phyloP scores from a whole-genome alignment of 2,797 vertebrate species.

The Enteromius radiatus region DNA sequence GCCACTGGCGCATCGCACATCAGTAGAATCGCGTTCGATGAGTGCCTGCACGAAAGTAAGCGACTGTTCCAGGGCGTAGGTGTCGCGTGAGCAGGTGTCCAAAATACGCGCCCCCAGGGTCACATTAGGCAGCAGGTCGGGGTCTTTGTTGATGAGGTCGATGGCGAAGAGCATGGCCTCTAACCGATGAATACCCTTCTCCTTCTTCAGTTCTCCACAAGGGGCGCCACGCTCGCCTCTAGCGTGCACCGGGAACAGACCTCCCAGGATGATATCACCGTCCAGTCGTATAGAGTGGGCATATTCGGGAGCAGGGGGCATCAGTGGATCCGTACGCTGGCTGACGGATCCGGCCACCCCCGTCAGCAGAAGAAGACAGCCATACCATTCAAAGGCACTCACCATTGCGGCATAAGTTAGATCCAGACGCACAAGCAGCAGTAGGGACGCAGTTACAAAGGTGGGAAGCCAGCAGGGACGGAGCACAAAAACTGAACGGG shows the following conservation, averaged over 20 bases:
- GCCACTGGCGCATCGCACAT: constrained; percentile 87
- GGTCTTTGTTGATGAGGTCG: constrained; percentile 88
- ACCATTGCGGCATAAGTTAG: constrained; percentile 47
- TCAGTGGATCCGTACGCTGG: constrained; percentile 80
- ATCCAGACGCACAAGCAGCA: constrained; percentile 30
- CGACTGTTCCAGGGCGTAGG: constrained; percentile 89
- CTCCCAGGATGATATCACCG: constrained; percentile 88
- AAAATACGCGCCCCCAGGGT: constrained; percentile 87
- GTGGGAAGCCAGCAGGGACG: constrained; percentile 35
- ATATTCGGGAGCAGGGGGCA: constrained; percentile 85
- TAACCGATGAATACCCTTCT: constrained; percentile 89
- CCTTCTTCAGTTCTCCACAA: constrained; percentile 86
- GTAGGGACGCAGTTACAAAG: constrained; percentile 39
- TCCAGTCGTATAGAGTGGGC: constrained; percentile 94
- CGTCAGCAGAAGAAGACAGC: constrained; percentile 83
- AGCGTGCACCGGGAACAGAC: constrained; percentile 78
- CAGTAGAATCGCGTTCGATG: constrained; percentile 87
- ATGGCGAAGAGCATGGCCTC: constrained; percentile 59
- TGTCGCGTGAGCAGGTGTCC: constrained; percentile 90
- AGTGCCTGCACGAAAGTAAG: constrained; percentile 88
- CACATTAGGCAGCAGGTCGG: constrained; percentile 87
- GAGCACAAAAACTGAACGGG: constrained; percentile 38
- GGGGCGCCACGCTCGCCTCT: constrained; percentile 75
- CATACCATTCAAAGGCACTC: constrained; percentile 69
- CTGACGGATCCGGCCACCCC: constrained; percentile 81